These are phyloP conservation scores for Microplitis deprimator DNA, from an alignment of 2,888 invertebrate species.

Conservation along the genomic window DNA sequence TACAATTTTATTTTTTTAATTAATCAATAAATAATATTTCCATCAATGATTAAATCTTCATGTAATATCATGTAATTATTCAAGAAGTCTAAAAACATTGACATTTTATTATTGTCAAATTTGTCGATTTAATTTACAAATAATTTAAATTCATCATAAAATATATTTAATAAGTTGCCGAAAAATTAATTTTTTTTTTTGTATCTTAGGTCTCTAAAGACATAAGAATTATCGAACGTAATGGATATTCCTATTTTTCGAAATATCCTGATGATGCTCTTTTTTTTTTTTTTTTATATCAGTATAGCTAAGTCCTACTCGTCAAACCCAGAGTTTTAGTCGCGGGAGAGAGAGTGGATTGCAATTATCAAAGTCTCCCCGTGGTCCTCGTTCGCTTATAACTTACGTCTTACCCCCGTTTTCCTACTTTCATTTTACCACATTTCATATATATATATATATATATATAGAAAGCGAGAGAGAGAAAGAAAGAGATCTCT, in stretches of 20 bases:
- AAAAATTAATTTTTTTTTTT: background rate
- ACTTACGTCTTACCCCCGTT: slow-evolving; percentile 21
- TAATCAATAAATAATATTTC: background rate
- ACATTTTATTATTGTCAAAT: too few relatives aligned
- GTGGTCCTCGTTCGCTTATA: slow-evolving; percentile 37
- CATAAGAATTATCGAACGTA: background rate
- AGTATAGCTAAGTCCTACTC: slow-evolving; percentile 44
- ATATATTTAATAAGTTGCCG: too few relatives aligned
- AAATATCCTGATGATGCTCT: background rate
- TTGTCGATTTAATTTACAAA: too few relatives aligned
- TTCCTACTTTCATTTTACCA: slow-evolving; percentile 27
- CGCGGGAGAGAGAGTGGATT: slow-evolving; percentile 62
- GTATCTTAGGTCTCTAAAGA: background rate
- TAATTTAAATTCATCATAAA: too few relatives aligned
- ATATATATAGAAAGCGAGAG: too few relatives aligned
- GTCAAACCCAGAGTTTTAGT: slow-evolving; percentile 54
- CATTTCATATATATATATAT: slow-evolving; percentile 37
- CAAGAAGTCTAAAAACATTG: too few relatives aligned
- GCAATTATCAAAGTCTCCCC: slow-evolving; percentile 69
- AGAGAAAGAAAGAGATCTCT: background rate
- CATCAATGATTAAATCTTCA: background rate
- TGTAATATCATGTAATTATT: too few relatives aligned
- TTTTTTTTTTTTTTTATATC: slow-evolving; percentile 30
- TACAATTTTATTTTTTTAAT: background rate
- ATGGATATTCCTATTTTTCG: slow-evolving; percentile 42